A percentile compares a stretch with the other conserved stretches of the same genome.
phyloP scores from a whole-genome alignment of 2,113 vertebrate genomes.

The Labeo rohita region DNA sequence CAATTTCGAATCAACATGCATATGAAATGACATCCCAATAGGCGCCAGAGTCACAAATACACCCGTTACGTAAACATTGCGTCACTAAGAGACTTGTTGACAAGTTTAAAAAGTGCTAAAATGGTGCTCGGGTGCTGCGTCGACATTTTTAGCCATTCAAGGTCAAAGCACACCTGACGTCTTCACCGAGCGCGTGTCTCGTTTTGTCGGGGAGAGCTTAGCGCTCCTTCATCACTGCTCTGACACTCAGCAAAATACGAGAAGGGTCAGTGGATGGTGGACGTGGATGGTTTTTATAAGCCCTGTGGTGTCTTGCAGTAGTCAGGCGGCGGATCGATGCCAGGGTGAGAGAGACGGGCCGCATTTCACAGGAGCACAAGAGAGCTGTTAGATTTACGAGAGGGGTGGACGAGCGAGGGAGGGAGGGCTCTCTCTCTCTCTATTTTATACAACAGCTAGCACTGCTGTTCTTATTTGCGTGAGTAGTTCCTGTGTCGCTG shows the following conservation, averaged over 20 bases:
- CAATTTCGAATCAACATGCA: conserved; percentile 5
- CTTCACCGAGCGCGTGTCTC: neutral
- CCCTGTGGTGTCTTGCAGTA: neutral
- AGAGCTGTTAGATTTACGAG: neutral
- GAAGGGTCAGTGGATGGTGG: conserved; percentile 28
- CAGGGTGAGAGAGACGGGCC: conserved; percentile 9
- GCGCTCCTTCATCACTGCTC: conserved; percentile 20
- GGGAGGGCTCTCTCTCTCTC: neutral
- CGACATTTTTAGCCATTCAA: neutral
- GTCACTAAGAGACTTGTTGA: neutral
- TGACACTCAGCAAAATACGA: conserved; percentile 29
- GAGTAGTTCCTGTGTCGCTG: neutral
- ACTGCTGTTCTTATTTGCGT: neutral
- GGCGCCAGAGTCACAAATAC: neutral
- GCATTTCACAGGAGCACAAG: neutral
- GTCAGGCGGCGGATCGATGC: conserved; percentile 37
- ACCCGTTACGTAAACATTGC: neutral
- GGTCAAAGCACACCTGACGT: conserved; percentile 20
- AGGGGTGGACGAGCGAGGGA: neutral
- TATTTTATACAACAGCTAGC: conserved; percentile 14
- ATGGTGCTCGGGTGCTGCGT: neutral
- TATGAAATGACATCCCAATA: neutral
- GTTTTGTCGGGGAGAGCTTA: conserved; percentile 13
- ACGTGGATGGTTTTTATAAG: conserved; percentile 31
- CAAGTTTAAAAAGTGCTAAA: neutral